Evolutionary conservation across 1,140 invertebrate genomes (phyloP), one percentile per base, ranked within the genome.

Genomic region (Spodoptera frugiperda): DNA sequence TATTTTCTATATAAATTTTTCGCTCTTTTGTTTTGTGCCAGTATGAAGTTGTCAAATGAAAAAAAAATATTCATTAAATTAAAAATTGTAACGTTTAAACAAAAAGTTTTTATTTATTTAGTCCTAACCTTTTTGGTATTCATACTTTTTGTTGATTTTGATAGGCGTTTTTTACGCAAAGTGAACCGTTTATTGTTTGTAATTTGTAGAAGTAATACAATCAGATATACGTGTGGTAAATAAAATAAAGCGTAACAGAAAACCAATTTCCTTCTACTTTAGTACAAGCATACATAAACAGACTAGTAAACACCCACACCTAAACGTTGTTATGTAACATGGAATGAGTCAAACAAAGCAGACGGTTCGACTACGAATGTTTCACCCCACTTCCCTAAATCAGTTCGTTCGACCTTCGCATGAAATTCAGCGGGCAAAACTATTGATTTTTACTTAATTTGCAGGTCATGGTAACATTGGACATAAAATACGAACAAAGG

Each of bases 391-490:
- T 70, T 53, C 51, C 48, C 67, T 70, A 70, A 67, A 67, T 67
- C 63, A 67, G 63, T 67, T 49, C 14, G 63, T 14, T 10, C 46
- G 63, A 49, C 63, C 63, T 70, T 70, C 51, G 48, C 51, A 70
- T 70, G 67, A 70, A 33, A 70, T 70, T 54, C 49, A 54, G 67
- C 51, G 14, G 67, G 17, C 67, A 30, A 70, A 70, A 70, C 67
- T 70, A 70, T 70, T 70, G 67, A 70, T 53, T 53, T 70, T 70
- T 53, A 54, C 48, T 70, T 53, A 70, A 70, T 70, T 70, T 30
- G 49, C 51, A 17, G 51, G 10, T 48, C 63, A 67, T 67, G 63
- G 39, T 67, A 67, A 48, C 39, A 49, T 65, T 44, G 39, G 46
- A 14, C 12, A 8, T 25, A 21, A 21, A 67, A 44, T 46, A 44